Percentiles rank a stretch among this genome's conserved stretches.
These are phyloP conservation scores for Butorides virescens DNA, from an alignment of 2,113 vertebrate species.

Conservation along the genomic window DNA sequence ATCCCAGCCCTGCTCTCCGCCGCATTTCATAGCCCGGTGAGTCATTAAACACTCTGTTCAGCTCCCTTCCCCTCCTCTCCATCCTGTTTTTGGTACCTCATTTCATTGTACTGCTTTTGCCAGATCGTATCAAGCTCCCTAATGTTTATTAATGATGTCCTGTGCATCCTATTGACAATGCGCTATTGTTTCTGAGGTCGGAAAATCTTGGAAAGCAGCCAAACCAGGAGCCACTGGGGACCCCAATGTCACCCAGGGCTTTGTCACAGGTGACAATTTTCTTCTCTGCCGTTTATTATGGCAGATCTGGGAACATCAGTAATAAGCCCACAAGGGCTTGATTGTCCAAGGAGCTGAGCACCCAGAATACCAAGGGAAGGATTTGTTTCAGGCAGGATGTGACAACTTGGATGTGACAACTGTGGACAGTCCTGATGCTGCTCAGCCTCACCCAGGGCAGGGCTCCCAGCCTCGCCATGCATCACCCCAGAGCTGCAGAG, in stretches of 20 bases:
- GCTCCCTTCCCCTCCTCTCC: not conserved
- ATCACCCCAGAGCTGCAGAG: not conserved
- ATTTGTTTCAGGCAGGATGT: not conserved
- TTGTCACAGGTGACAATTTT: not conserved
- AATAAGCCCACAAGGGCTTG: not conserved
- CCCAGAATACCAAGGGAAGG: not conserved
- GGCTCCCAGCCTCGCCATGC: not conserved
- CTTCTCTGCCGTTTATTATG: not conserved
- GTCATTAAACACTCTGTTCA: constrained; percentile 45
- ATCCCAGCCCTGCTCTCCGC: not conserved
- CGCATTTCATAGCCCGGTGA: not conserved
- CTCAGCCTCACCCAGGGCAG: not conserved
- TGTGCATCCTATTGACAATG: not conserved
- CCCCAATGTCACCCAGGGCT: constrained; percentile 13
- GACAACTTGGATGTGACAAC: not conserved
- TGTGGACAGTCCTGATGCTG: not conserved
- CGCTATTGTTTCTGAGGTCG: constrained; percentile 35
- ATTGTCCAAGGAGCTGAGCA: not conserved
- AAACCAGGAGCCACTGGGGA: not conserved
- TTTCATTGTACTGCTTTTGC: constrained; percentile 29
- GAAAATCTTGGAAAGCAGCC: not conserved
- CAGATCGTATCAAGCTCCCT: constrained; percentile 49
- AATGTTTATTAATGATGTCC: constrained; percentile 61
- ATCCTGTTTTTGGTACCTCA: constrained; percentile 10
- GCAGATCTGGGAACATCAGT: constrained; percentile 13